Conservation (phyloP, 2,113 vertebrate genomes). For the Lagenorhynchus albirostris region DNA sequence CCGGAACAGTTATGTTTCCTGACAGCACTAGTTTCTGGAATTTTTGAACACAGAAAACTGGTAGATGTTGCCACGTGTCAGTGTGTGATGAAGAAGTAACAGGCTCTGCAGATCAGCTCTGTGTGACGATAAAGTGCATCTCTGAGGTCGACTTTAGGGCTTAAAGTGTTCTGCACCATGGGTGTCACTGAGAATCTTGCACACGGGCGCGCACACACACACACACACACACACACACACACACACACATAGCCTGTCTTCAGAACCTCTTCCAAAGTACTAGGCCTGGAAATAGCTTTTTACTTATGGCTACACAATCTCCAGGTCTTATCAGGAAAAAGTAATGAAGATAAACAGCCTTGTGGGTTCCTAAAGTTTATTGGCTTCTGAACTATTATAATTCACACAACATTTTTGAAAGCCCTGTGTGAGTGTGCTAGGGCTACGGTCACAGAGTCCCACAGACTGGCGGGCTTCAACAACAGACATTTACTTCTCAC, state of each 20-base stretch:
- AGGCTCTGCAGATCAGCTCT: rapidly evolving
- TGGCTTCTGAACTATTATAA: neutral
- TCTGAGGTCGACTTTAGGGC: rapidly evolving
- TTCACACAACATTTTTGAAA: neutral
- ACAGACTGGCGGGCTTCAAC: too few relatives aligned
- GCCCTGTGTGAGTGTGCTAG: neutral
- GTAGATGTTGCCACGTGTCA: rapidly evolving
- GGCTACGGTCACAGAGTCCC: neutral
- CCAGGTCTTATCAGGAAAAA: neutral
- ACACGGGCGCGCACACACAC: rapidly evolving
- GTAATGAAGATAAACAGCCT: neutral
- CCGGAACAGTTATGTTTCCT: neutral
- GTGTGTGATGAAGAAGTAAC: rapidly evolving
- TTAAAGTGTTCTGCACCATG: rapidly evolving
- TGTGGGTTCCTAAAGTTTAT: neutral
- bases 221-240: too few relatives aligned
- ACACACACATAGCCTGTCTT: neutral
- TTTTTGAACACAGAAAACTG: neutral
- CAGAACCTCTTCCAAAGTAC: neutral
- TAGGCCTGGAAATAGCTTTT: neutral
- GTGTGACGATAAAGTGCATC: rapidly evolving
- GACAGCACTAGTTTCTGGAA: neutral
- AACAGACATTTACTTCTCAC: neutral
- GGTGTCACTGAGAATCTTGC: neutral
- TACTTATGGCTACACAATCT: too few relatives aligned